phyloP scores from a whole-genome alignment of 2,888 invertebrate genomes.

The Colletes collaris region DNA sequence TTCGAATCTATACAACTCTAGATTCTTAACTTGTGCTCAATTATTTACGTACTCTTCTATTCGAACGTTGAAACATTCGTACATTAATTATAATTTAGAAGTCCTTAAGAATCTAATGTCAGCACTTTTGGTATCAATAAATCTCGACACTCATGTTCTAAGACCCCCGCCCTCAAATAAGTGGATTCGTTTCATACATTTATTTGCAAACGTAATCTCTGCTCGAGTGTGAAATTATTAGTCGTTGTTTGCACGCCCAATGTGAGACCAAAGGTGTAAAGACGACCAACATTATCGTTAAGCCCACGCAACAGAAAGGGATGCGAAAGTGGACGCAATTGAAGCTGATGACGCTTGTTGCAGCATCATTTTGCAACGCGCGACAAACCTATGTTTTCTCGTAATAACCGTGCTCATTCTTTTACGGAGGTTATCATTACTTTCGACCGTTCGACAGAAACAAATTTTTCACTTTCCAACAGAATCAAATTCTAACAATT shows the following conservation, averaged over 20 bases:
- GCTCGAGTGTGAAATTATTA: slow-evolving; percentile 26
- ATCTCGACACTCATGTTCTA: not conserved
- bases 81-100: too few relatives aligned
- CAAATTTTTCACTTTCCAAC: not conserved
- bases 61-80: too few relatives aligned
- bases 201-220: slow-evolving; percentile 27
- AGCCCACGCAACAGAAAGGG: slow-evolving; percentile 52
- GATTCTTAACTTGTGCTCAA: too few relatives aligned
- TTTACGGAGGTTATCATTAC: not conserved
- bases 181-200: not conserved
- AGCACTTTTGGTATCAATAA: too few relatives aligned
- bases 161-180: slow-evolving; percentile 6
- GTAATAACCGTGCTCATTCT: slow-evolving; percentile 24
- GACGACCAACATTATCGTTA: slow-evolving; percentile 61
- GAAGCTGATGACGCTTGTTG: slow-evolving; percentile 44
- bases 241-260: slow-evolving; percentile 33
- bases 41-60: too few relatives aligned
- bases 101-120: too few relatives aligned
- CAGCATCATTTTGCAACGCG: slow-evolving; percentile 16
- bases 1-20: too few relatives aligned
- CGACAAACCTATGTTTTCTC: slow-evolving; percentile 18
- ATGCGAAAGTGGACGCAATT: slow-evolving; percentile 50
- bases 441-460: not conserved
- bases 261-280: slow-evolving; percentile 54
- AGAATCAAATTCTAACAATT: not conserved